Evolutionary conservation across 2,797 vertebrate species (phyloP).

Genomic region (Calcarius lapponicus): DNA sequence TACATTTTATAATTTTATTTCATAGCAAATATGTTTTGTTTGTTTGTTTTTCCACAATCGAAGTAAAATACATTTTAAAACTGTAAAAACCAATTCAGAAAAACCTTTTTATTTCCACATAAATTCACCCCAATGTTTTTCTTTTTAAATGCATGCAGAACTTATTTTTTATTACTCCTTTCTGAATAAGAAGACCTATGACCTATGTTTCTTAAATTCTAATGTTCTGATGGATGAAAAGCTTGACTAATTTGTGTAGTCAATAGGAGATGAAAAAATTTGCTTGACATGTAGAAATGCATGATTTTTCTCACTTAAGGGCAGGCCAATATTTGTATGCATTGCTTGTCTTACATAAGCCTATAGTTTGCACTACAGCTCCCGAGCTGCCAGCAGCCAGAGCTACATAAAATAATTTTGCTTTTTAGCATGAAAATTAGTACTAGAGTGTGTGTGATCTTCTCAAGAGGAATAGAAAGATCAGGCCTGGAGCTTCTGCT

Average conservation of each 20-base stretch:
- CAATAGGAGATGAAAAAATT: background rate
- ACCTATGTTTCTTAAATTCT: background rate
- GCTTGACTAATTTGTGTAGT: background rate
- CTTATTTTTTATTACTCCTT: background rate
- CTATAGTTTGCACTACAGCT: background rate
- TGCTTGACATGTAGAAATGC: background rate
- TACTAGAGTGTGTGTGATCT: background rate
- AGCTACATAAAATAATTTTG: background rate
- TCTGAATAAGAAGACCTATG: background rate
- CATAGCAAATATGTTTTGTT: background rate
- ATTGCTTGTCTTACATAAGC: background rate
- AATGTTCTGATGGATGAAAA: background rate
- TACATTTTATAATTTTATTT: background rate
- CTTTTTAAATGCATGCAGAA: background rate
- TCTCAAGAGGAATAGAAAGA: background rate
- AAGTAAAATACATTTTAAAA: background rate
- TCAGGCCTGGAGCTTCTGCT: background rate
- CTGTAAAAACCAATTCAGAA: background rate
- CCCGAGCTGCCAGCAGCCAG: background rate
- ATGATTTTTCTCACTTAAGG: background rate
- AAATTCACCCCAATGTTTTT: background rate
- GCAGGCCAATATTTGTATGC: background rate
- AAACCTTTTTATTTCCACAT: background rate
- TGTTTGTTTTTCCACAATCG: background rate
- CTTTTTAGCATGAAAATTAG: background rate